A percentile compares a stretch with the other conserved stretches of the same genome.
Evolutionary conservation across 2,888 invertebrate genomes (phyloP).

Genomic region (Fabriciana adippe): DNA sequence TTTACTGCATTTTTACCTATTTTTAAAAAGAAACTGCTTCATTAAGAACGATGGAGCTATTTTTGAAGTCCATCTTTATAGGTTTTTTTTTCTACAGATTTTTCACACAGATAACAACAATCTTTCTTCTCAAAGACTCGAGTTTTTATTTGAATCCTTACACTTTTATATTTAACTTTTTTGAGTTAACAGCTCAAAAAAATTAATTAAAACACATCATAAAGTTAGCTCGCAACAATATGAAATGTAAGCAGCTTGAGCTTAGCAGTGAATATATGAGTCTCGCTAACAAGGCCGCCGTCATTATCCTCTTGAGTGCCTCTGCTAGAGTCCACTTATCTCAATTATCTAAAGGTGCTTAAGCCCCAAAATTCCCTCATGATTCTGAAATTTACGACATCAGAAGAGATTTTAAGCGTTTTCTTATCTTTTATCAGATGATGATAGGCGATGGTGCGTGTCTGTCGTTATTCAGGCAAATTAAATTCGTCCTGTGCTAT

Average conservation of each 20-base stretch:
- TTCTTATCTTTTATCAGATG: conserved; percentile 78
- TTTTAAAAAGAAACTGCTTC: no score
- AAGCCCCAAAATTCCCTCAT: conserved; percentile 77
- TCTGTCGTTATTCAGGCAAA: conserved; percentile 49
- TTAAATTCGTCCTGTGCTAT: conserved; percentile 2
- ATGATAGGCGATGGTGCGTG: conserved; percentile 61
- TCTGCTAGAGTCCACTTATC: conserved; percentile 68
- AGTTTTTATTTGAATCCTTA: no score
- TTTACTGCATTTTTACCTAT: no score
- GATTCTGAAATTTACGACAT: conserved; percentile 77
- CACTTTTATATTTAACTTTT: no score
- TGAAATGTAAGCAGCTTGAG: conserved; percentile 15
- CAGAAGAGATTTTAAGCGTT: conserved; percentile 70
- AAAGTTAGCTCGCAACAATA: conserved; percentile 8
- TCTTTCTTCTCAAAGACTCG: no score
- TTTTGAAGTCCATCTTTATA: no score
- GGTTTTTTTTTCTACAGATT: no score
- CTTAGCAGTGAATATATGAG: conserved; percentile 31
- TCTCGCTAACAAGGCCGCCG: conserved; percentile 41
- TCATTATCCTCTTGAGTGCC: conserved; percentile 61
- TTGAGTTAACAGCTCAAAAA: neutral
- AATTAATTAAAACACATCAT: neutral
- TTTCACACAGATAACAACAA: no score
- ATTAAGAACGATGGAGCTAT: no score
- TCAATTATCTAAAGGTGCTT: conserved; percentile 78